Percentiles rank a stretch among this genome's conserved stretches.
phyloP scores from a whole-genome alignment of 2,113 vertebrate genomes.

The Macrotis lagotis region DNA sequence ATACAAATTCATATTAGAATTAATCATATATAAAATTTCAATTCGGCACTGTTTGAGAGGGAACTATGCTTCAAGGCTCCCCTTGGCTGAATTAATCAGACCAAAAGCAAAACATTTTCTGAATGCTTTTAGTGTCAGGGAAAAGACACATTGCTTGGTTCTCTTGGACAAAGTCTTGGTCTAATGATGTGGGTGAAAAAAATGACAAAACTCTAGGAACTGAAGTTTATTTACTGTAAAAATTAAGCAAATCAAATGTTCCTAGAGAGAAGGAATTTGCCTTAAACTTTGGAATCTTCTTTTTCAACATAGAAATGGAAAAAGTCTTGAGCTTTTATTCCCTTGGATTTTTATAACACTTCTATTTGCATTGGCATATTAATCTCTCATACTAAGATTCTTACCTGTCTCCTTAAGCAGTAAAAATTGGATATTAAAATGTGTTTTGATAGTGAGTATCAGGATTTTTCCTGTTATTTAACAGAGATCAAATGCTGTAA shows the following conservation, averaged over 20 bases:
- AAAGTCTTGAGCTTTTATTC: not conserved
- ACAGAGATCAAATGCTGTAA: not conserved
- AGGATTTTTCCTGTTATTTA: not conserved
- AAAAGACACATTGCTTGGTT: not conserved
- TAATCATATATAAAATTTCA: not conserved
- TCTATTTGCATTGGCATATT: not conserved
- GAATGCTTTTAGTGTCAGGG: not conserved
- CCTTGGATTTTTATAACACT: not conserved
- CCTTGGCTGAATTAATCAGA: not conserved
- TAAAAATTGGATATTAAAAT: not conserved
- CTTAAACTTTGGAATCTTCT: not conserved
- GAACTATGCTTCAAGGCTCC: not conserved
- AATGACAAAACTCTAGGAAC: conserved; percentile 2
- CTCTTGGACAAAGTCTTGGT: not conserved
- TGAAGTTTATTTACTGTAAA: conserved; percentile 3
- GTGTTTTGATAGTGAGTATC: not conserved
- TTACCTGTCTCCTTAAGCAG: not conserved
- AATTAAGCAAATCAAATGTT: conserved; percentile 3
- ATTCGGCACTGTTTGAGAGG: not conserved
- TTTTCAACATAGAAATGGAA: not conserved
- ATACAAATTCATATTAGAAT: not conserved
- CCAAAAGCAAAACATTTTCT: not conserved
- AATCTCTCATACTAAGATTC: not conserved
- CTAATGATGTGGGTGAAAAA: not conserved
- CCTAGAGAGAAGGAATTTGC: conserved; percentile 1